A percentile compares a stretch with the other conserved stretches of the same genome.
These are phyloP conservation scores for Eupithecia vulgata DNA, from an alignment of 2,888 invertebrate species.

Conservation along the genomic window DNA sequence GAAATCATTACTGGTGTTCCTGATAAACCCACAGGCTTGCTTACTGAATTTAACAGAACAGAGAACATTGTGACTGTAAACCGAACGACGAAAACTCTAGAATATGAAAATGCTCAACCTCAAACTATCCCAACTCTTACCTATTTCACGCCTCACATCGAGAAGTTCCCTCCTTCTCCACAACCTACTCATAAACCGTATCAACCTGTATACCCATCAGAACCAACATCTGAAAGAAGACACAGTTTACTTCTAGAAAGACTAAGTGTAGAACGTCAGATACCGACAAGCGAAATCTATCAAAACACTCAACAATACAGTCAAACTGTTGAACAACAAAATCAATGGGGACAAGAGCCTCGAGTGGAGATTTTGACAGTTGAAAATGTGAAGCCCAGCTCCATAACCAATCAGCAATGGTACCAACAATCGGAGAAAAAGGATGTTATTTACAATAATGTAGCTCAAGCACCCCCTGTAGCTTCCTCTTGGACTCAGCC, in stretches of 20 bases:
- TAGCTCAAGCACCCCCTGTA: constrained; percentile 49
- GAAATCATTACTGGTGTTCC: constrained; percentile 71
- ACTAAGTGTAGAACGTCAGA: constrained; percentile 74
- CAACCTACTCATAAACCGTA: constrained; percentile 62
- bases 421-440: constrained; percentile 70
- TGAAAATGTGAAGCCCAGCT: constrained; percentile 77
- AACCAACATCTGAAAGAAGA: constrained; percentile 69
- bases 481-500: constrained; percentile 51
- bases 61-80: constrained; percentile 79
- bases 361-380: constrained; percentile 74
- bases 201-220: constrained; percentile 66
- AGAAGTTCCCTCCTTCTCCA: constrained; percentile 65
- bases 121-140: constrained; percentile 70
- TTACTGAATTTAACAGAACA: constrained; percentile 74
- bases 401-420: constrained; percentile 77
- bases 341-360: constrained; percentile 70
- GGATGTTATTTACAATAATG: constrained; percentile 64
- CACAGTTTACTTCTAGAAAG: constrained; percentile 76
- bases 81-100: constrained; percentile 74
- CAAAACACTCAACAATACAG: constrained; percentile 64
- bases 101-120: constrained; percentile 70
- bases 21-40: constrained; percentile 61
- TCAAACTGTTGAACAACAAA: constrained; percentile 66
- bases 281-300: constrained; percentile 67
- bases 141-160: constrained; percentile 70